Conservation (phyloP, 2,113 vertebrate species). For the Trichechus manatus region DNA sequence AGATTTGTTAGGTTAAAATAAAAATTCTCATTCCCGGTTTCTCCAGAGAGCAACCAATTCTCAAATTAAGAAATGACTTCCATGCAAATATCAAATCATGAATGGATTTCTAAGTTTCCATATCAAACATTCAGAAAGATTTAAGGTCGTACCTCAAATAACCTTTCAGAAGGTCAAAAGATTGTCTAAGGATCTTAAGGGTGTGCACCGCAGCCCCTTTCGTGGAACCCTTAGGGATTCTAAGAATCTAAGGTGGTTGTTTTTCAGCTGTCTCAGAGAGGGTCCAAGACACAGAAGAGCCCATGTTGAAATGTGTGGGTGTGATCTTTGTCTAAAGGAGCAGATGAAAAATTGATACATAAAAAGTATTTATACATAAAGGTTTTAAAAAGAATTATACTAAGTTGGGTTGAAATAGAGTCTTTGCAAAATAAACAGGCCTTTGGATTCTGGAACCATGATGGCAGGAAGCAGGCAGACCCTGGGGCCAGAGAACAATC, state of each 20-base stretch:
- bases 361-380: not conserved
- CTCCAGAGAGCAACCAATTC: not conserved
- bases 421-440: not conserved
- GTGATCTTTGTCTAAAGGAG: not conserved
- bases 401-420: too few relatives aligned
- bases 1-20: not conserved
- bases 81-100: not conserved
- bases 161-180: not conserved
- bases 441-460: not conserved
- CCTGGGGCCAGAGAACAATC: not conserved
- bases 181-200: not conserved
- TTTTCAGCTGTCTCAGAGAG: not conserved
- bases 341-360: not conserved
- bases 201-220: not conserved
- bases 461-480: not conserved
- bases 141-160: not conserved
- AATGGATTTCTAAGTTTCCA: not conserved
- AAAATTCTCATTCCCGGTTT: not conserved
- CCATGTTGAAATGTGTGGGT: not conserved
- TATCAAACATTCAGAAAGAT: not conserved
- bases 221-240: not conserved
- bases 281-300: not conserved
- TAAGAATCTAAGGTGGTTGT: not conserved
- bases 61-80: not conserved
- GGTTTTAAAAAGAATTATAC: not conserved